Evolutionary conservation across 2,113 vertebrate genomes (phyloP), one percentile per base, ranked within the genome.

Genomic region (Riparia riparia): DNA sequence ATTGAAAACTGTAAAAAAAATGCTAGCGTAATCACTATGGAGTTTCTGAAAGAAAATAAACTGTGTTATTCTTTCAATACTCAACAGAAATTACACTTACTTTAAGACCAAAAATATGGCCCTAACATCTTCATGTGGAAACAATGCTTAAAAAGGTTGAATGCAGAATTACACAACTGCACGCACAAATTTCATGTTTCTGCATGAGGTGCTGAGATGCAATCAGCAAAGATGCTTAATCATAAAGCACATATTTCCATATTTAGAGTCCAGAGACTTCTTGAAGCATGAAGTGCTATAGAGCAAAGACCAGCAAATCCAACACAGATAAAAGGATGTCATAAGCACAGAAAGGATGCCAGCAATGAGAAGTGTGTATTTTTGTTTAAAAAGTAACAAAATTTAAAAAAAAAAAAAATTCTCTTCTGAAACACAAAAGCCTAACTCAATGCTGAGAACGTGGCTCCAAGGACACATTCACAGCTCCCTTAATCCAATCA

Each of bases 1-100:
- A 65, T 22, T 8, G 10, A 90, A 16, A 13, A 51, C 7, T 44
- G 10, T 20, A 25, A 72, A 51, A 64, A 64, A 72, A 34, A 24
- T 4, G 6, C 10, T 25, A 31, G 1, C 18, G 45, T 13, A 80
- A 86, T 63, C 69, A 54, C 14, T 83, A 29, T 7, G 14, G 29
- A 77, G 6, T 20, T 83, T 54, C 56, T 66, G 19, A 51, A 82
- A 86, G 25, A 74, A 93, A 89, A 89, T 14, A 69, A 77, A 70
- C 3, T 10, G 4, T 54, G 24, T 57, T 69, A n/a, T 5, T 20
- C 37, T 60, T 89, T 45, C 44, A 76, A 12, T 17, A 22, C 14
- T 68, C 60, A 79, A 80, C 9, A 80, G 47, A 82, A 94, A 73
- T 31, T 0, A 34, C 26, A 69, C 7, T 65, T 66, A 64, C 28